Conservation (phyloP, 2,113 vertebrate species). For the Aptenodytes forsteri region DNA sequence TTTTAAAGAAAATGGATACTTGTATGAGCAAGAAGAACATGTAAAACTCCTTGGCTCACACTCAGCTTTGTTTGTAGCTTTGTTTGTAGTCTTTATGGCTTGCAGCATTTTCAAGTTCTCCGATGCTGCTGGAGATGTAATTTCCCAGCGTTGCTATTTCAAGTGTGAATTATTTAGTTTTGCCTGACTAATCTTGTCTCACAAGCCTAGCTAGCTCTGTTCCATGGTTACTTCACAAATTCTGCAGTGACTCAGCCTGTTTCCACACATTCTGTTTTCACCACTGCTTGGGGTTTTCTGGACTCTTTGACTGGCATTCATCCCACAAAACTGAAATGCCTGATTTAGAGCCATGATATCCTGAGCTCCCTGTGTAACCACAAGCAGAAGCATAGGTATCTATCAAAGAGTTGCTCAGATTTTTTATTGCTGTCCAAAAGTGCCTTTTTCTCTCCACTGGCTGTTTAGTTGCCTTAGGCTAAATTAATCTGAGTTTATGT, state of each 20-base stretch:
- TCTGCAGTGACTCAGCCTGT: slow-evolving; percentile 5
- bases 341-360: not conserved
- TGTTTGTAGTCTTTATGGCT: not conserved
- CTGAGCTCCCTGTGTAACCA: not conserved
- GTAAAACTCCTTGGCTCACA: not conserved
- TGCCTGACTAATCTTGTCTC: not conserved
- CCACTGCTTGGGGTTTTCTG: not conserved
- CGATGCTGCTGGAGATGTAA: not conserved
- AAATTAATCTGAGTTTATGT: not conserved
- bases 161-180: not conserved
- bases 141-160: not conserved
- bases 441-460: not conserved
- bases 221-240: not conserved
- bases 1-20: not conserved
- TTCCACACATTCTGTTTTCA: not conserved
- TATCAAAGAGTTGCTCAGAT: not conserved
- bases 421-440: not conserved
- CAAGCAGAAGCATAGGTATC: not conserved
- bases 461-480: not conserved
- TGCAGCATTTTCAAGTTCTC: not conserved
- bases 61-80: not conserved
- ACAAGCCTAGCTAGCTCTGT: not conserved
- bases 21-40: not conserved
- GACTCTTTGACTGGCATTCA: not conserved
- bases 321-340: not conserved